Conservation (phyloP, 2,113 vertebrate genomes). For the Rhadina sibilatrix region DNA sequence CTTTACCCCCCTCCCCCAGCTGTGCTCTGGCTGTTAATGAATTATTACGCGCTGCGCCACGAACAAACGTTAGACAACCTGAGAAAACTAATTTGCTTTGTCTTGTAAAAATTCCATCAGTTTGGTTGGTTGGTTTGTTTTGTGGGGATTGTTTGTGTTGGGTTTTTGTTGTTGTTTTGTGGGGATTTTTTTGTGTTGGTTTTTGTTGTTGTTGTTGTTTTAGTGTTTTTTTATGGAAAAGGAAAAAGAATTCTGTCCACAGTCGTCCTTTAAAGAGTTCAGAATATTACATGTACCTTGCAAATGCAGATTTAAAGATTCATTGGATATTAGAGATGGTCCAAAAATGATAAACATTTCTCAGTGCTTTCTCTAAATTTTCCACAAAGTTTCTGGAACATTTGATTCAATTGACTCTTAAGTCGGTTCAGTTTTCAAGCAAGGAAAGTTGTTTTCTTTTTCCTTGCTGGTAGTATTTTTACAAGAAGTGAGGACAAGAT, state of each 20-base stretch:
- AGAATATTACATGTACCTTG: neutral
- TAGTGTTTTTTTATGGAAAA: neutral
- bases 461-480: neutral
- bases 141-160: neutral
- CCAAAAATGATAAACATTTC: neutral
- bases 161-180: neutral
- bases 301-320: neutral
- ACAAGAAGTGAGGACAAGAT: neutral
- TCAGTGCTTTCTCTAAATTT: neutral
- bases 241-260: neutral
- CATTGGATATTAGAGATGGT: neutral
- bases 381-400: neutral
- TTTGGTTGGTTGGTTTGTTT: neutral
- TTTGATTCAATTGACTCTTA: neutral
- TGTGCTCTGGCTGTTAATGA: neutral
- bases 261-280: neutral
- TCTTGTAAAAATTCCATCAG: neutral
- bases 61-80: neutral
- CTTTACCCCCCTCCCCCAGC: no score
- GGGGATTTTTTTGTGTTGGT: neutral
- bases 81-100: neutral
- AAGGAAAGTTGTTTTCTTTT: slow-evolving; percentile 12
- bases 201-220: neutral
- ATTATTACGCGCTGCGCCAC: neutral
- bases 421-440: neutral